Base-by-base conservation (phyloP, 2,113 vertebrate genomes). In the Pampusana beccarii region DNA sequence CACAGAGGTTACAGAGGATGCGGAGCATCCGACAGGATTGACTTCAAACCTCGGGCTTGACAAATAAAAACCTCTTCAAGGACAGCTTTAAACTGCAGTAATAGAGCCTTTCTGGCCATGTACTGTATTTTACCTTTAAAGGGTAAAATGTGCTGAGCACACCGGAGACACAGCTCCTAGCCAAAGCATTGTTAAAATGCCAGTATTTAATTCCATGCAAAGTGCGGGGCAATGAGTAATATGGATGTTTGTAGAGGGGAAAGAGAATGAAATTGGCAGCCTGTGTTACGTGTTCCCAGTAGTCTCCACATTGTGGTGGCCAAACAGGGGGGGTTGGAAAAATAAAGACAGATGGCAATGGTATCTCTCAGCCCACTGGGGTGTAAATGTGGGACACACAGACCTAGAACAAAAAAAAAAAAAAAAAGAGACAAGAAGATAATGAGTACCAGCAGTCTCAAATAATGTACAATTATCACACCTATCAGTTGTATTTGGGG, bases 341-440 rank as follows among this genome's bases (percentile, higher is more conserved):
- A 98, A 98, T 98, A 97, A 69, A 97, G 95, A 97, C 98, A 98
- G 97, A 98, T 98, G 97, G 96, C 67, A 89, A 10, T 54, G 38
- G 26, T 62, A 81, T 86, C 77, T 96, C 77, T 88, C 81, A 94
- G 88, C 95, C 93, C 94, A 96, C 95, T 89, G 81, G 96, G 81
- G 78, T 58, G 51, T 86, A 91, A 96, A 97, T 84, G 91, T 97
- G 87, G 88, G 89, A 92, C 82, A 93, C 42, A 74, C 29, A 81
- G 50, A 85, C 65, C 56, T 84, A 46, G 42, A 48, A 48, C 10
- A 25, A 36, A 25, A 60, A 64, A 61, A 67, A 77, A 33, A 71
- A 64, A 71, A 61, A 67, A 80, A 38, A 74, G 40, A 83, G 51
- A 50, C 26, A 62, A 77, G 81, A 86, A 82, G 79, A 82, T 89